Evolutionary conservation across 1,140 invertebrate genomes (phyloP).

Genomic region (Manduca sexta): DNA sequence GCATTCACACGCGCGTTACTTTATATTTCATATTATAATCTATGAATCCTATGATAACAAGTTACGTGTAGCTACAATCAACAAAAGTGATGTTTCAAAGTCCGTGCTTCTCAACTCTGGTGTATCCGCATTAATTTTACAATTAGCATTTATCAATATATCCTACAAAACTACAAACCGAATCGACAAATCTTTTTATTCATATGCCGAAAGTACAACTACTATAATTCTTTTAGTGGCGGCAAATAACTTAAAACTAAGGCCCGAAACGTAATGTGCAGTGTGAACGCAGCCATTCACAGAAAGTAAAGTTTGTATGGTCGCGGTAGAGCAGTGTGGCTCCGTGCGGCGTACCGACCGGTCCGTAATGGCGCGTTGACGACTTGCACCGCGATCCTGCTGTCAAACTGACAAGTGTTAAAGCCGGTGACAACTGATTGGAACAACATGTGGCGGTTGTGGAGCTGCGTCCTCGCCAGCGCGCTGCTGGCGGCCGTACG

Average conservation of each 20-base stretch:
- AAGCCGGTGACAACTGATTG: conserved; percentile 31
- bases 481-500: conserved; percentile 31
- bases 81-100: too few relatives aligned
- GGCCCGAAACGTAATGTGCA: neutral
- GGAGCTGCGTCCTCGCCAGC: conserved; percentile 34
- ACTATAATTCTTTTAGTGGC: too few relatives aligned
- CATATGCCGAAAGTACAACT: too few relatives aligned
- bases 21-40: too few relatives aligned
- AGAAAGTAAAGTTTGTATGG: conserved; percentile 60
- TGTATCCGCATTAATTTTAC: too few relatives aligned
- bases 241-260: neutral
- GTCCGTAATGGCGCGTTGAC: conserved; percentile 51
- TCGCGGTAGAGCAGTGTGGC: conserved; percentile 41
- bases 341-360: conserved; percentile 41
- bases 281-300: conserved; percentile 49
- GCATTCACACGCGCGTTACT: conserved; percentile 32
- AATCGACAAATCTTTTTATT: too few relatives aligned
- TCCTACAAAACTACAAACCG: too few relatives aligned
- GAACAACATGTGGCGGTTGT: conserved; percentile 45
- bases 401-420: conserved; percentile 22
- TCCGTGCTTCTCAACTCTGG: too few relatives aligned
- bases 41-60: too few relatives aligned
- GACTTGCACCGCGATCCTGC: conserved; percentile 4
- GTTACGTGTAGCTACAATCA: too few relatives aligned
- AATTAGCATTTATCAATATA: too few relatives aligned